Evolutionary conservation across 2,888 invertebrate species (phyloP).

Genomic region (Aleiodes leptofemur): DNA sequence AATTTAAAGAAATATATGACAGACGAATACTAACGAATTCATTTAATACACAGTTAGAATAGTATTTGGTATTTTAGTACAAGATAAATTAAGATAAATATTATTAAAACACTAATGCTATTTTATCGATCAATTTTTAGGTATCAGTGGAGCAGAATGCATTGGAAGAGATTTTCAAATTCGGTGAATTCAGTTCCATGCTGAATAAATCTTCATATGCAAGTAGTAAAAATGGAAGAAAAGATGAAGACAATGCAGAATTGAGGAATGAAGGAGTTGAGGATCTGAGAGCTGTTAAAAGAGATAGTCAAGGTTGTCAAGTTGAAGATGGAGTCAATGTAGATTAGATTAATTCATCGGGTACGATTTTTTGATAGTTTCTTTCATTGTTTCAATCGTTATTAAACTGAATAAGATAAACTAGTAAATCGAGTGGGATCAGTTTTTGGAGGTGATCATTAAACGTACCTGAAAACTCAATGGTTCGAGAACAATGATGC

Average conservation of each 20-base stretch:
- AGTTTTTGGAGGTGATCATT: conserved; percentile 9
- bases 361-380: conserved; percentile 17
- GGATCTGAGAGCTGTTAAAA: conserved; percentile 22
- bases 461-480: conserved; percentile 24
- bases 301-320: conserved; percentile 29
- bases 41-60: not conserved
- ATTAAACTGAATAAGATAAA: conserved; percentile 14
- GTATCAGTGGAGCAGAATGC: conserved; percentile 65
- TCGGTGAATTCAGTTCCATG: conserved; percentile 70
- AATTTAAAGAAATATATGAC: not conserved
- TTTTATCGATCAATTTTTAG: conserved; percentile 47
- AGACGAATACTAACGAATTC: not conserved
- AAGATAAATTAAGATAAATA: too few species aligned
- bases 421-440: not conserved
- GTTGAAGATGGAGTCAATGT: conserved; percentile 8
- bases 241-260: conserved; percentile 33
- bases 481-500: not conserved
- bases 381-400: conserved; percentile 36
- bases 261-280: conserved; percentile 35
- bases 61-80: not conserved
- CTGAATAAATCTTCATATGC: conserved; percentile 62
- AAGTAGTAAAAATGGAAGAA: conserved; percentile 40
- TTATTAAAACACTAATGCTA: not conserved
- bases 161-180: conserved; percentile 68
- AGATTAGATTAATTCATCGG: not conserved